Conservation (phyloP, 2,888 invertebrate species). For the Acholoe squamosa region DNA sequence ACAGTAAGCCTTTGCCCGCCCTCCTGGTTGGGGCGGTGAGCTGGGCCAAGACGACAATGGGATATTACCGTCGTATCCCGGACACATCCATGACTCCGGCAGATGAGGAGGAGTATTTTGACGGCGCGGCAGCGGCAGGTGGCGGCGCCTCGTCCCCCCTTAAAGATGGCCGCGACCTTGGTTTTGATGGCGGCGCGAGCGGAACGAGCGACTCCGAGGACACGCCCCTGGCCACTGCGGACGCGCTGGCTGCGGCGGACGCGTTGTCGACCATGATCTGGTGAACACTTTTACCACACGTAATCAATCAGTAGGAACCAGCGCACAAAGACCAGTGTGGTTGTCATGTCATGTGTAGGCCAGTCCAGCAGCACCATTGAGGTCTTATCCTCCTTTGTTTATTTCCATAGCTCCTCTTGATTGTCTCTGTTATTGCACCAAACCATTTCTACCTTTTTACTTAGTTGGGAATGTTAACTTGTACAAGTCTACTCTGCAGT, state of each 20-base stretch:
- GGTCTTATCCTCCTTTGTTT: constrained; percentile 44
- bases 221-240: constrained; percentile 52
- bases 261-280: constrained; percentile 50
- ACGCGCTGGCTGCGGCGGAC: constrained; percentile 55
- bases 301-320: constrained; percentile 44
- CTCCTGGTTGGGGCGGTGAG: constrained; percentile 48
- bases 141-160: constrained; percentile 50
- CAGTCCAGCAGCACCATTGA: constrained; percentile 43
- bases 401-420: neutral
- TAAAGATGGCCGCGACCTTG: constrained; percentile 50
- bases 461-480: constrained; percentile 38
- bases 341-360: constrained; percentile 18
- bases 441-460: constrained; percentile 17
- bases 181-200: constrained; percentile 56
- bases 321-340: constrained; percentile 43
- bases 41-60: constrained; percentile 59
- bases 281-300: constrained; percentile 50
- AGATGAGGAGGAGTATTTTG: constrained; percentile 49
- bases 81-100: constrained; percentile 34
- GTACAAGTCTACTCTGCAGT: constrained; percentile 1
- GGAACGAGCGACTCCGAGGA: constrained; percentile 58
- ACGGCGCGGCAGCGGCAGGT: constrained; percentile 30
- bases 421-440: neutral
- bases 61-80: constrained; percentile 57
- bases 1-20: constrained; percentile 22